Conservation (phyloP, 2,113 vertebrate species). For the Poeciliopsis turrubarensis region DNA sequence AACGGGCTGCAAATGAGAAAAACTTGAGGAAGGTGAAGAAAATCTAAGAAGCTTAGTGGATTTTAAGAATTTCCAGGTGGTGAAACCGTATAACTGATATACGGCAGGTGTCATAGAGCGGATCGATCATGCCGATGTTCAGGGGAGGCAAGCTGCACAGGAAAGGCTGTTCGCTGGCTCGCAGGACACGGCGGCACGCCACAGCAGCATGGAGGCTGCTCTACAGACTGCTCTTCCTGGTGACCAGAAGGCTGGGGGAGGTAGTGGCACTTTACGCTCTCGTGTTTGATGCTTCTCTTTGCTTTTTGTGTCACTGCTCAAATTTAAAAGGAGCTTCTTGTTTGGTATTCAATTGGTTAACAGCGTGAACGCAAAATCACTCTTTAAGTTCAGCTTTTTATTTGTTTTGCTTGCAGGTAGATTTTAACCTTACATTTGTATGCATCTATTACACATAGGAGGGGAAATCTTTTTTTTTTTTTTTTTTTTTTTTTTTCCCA, state of each 20-base stretch:
- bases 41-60: background rate
- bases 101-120: background rate
- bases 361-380: background rate
- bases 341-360: slow-evolving; percentile 4
- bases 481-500: too few species aligned
- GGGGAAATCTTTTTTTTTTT: too few species aligned
- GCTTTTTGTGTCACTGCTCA: background rate
- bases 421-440: background rate
- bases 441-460: background rate
- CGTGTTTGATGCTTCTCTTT: background rate
- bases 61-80: slow-evolving; percentile 6
- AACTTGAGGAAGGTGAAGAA: slow-evolving; percentile 17
- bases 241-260: slow-evolving; percentile 47
- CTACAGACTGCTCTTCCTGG: slow-evolving; percentile 80
- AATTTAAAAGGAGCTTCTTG: background rate
- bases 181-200: slow-evolving; percentile 79
- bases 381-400: background rate
- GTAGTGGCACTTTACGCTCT: slow-evolving; percentile 3
- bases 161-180: slow-evolving; percentile 79
- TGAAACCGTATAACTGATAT: background rate
- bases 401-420: background rate
- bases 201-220: slow-evolving; percentile 78
- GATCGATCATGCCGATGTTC: slow-evolving; percentile 73
- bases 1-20: background rate
- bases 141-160: slow-evolving; percentile 75